These are phyloP conservation scores for Diabrotica balteata DNA, from an alignment of 2,888 invertebrate genomes.

Conservation along the genomic window DNA sequence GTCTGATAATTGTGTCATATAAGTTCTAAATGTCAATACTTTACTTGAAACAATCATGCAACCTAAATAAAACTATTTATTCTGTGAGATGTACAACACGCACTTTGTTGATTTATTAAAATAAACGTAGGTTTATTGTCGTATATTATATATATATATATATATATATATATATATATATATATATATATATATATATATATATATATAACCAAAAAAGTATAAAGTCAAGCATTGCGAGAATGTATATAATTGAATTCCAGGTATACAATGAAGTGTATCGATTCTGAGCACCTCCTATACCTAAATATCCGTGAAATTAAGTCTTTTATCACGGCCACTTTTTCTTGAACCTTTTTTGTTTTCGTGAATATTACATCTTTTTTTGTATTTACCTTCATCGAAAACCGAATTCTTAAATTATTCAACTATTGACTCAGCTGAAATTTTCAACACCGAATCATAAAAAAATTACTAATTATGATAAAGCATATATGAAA, in stretches of 20 bases:
- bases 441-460: slow-evolving; percentile 39
- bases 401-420: slow-evolving; percentile 51
- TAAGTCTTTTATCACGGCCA: slow-evolving; percentile 56
- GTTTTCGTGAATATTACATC: slow-evolving; percentile 49
- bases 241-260: slow-evolving; percentile 53
- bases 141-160: too few relatives aligned
- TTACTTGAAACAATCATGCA: too few relatives aligned
- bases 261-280: slow-evolving; percentile 47
- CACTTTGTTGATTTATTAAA: too few relatives aligned
- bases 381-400: slow-evolving; percentile 52
- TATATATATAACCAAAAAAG: not conserved
- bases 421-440: slow-evolving; percentile 52
- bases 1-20: too few relatives aligned
- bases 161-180: too few relatives aligned
- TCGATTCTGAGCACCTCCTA: slow-evolving; percentile 50
- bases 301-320: slow-evolving; percentile 58
- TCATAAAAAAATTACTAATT: slow-evolving; percentile 3
- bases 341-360: slow-evolving; percentile 45
- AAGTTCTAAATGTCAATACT: too few relatives aligned
- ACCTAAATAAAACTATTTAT: too few relatives aligned
- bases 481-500: too few relatives aligned
- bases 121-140: too few relatives aligned
- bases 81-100: too few relatives aligned
- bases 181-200: not conserved
- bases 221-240: slow-evolving; percentile 48